Percentiles rank a stretch among this genome's conserved stretches.
These are phyloP conservation scores for Hyalella azteca DNA, from an alignment of 2,888 invertebrate species.

Conservation along the genomic window DNA sequence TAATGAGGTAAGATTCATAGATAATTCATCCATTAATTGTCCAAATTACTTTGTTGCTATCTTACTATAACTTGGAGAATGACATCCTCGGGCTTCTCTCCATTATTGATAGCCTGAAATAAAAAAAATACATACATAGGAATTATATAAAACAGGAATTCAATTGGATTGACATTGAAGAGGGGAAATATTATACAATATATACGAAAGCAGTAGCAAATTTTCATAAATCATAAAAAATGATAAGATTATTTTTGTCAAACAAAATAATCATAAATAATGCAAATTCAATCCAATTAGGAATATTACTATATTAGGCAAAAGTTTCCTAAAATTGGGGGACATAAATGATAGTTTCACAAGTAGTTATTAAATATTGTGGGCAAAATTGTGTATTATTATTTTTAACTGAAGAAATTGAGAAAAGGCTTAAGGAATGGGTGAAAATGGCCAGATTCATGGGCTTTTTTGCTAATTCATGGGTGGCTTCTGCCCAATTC, in stretches of 20 bases:
- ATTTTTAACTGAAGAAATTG: background rate
- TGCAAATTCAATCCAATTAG: background rate
- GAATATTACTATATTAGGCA: too few species aligned
- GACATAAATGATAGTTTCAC: background rate
- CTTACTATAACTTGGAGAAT: constrained; percentile 25
- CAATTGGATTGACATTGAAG: background rate
- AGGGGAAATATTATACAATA: background rate
- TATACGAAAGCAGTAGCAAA: background rate
- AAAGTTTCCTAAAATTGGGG: too few species aligned
- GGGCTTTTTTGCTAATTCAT: too few species aligned
- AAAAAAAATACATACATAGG: background rate
- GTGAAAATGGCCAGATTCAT: too few species aligned
- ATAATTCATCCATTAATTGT: background rate
- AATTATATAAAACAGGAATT: background rate
- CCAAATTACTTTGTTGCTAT: background rate
- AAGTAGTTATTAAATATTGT: background rate
- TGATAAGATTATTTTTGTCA: background rate
- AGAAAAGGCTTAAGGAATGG: too few species aligned
- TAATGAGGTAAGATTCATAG: background rate
- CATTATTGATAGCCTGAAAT: constrained; percentile 14
- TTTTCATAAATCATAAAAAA: background rate
- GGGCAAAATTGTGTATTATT: background rate
- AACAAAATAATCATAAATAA: background rate
- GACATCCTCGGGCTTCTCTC: background rate
- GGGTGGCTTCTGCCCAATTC: too few species aligned